Percentiles rank a stretch among this genome's conserved stretches.
These are phyloP conservation scores for Oscheius sp. DNA, from an alignment of 2,888 invertebrate genomes.

Conservation along the genomic window DNA sequence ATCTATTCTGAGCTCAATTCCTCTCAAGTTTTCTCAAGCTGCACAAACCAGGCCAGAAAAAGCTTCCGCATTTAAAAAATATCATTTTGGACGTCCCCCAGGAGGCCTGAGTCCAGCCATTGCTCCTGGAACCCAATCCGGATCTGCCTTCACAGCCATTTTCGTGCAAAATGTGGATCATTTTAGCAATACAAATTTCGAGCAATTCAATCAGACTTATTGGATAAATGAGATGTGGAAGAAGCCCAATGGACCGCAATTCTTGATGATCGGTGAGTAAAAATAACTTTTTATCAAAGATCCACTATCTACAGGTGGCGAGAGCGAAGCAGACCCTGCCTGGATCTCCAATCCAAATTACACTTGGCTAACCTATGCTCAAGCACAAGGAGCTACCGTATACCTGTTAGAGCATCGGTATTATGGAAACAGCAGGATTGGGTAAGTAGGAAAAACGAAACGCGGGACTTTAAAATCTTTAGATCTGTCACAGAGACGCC, in stretches of 20 bases:
- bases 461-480: neutral
- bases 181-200: slow-evolving; percentile 43
- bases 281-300: no score
- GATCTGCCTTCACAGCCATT: neutral
- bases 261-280: slow-evolving; percentile 94
- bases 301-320: no score
- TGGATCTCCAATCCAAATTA: slow-evolving; percentile 47
- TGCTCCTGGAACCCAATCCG: slow-evolving; percentile 2
- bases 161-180: slow-evolving; percentile 47
- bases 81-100: slow-evolving; percentile 42
- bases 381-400: slow-evolving; percentile 79
- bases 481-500: slow-evolving; percentile 70
- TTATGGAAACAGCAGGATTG: slow-evolving; percentile 82
- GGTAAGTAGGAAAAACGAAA: neutral
- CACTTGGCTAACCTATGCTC: slow-evolving; percentile 40
- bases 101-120: slow-evolving; percentile 41
- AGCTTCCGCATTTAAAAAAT: slow-evolving; percentile 29
- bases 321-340: slow-evolving; percentile 35
- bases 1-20: slow-evolving; percentile 20
- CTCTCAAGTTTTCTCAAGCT: neutral
- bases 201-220: slow-evolving; percentile 45
- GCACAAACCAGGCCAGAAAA: neutral
- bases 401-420: slow-evolving; percentile 89
- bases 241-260: slow-evolving; percentile 82
- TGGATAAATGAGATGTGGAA: slow-evolving; percentile 79